Evolutionary conservation across 2,797 vertebrate species (phyloP).

Genomic region (Muscicapa striata): DNA sequence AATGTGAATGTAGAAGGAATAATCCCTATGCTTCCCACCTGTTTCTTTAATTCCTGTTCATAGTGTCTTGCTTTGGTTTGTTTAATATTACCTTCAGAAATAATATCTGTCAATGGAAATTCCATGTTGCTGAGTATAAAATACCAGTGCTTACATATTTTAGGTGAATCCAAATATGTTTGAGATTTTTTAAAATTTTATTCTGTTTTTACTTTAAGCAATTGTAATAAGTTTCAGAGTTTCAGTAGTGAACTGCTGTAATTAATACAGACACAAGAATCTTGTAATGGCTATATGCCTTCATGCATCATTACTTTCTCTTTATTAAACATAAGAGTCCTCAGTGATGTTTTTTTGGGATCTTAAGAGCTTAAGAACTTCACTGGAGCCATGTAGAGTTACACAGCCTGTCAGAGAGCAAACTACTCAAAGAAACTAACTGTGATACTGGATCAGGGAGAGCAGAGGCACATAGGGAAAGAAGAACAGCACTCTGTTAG

Average conservation of each 20-base stretch:
- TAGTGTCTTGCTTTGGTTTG: background rate
- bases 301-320: background rate
- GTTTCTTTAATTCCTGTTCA: background rate
- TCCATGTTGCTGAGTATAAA: background rate
- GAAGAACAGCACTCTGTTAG: background rate
- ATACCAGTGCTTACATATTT: background rate
- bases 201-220: background rate
- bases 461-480: rapidly evolving
- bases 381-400: background rate
- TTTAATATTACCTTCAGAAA: background rate
- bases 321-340: background rate
- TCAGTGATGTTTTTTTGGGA: background rate
- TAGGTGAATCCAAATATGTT: background rate
- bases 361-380: background rate
- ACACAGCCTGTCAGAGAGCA: rapidly evolving
- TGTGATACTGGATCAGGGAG: background rate
- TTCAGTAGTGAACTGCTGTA: background rate
- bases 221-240: background rate
- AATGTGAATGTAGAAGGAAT: background rate
- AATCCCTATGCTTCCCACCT: background rate
- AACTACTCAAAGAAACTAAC: background rate
- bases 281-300: background rate
- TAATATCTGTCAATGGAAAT: background rate
- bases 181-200: rapidly evolving
- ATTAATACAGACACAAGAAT: background rate